phyloP scores from a whole-genome alignment of 2,888 invertebrate genomes.

The Merodon equestris region DNA sequence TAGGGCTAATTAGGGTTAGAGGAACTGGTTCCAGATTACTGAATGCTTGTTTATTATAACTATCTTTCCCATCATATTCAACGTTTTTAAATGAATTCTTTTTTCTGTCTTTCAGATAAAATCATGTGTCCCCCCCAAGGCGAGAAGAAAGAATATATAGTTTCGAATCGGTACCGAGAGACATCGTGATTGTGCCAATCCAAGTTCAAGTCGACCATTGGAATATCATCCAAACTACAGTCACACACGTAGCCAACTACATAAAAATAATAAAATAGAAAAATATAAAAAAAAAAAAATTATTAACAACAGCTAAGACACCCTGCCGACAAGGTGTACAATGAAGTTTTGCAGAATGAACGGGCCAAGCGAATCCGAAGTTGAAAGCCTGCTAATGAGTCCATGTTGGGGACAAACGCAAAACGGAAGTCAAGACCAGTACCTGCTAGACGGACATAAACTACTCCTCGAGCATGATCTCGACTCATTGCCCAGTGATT shows the following conservation, averaged over 20 bases:
- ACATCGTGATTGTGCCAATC: constrained; percentile 42
- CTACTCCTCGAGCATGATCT: constrained; percentile 81
- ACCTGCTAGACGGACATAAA: constrained; percentile 81
- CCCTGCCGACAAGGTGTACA: constrained; percentile 73
- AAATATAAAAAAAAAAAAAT: neutral
- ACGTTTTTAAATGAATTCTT: neutral
- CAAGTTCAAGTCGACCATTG: neutral
- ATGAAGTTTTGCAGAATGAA: constrained; percentile 83
- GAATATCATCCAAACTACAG: constrained; percentile 2
- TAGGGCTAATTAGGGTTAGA: neutral
- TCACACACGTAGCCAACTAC: constrained; percentile 3
- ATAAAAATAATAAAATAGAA: neutral
- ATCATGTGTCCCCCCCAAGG: constrained; percentile 55
- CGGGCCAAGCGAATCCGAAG: constrained; percentile 81
- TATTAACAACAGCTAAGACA: constrained; percentile 5
- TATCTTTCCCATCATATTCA: too few species aligned
- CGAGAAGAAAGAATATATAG: constrained; percentile 58
- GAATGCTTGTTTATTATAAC: too few species aligned
- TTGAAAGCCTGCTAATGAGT: constrained; percentile 86
- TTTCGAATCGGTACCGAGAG: constrained; percentile 32
- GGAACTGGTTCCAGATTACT: too few species aligned
- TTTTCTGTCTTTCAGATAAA: constrained; percentile 52
- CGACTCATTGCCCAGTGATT: constrained; percentile 79
- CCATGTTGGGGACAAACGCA: constrained; percentile 84
- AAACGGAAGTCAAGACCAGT: constrained; percentile 79